Evolutionary conservation across 1,140 invertebrate species (phyloP), one percentile per base, ranked within the genome.

Genomic region (Metopolophium dirhodum): DNA sequence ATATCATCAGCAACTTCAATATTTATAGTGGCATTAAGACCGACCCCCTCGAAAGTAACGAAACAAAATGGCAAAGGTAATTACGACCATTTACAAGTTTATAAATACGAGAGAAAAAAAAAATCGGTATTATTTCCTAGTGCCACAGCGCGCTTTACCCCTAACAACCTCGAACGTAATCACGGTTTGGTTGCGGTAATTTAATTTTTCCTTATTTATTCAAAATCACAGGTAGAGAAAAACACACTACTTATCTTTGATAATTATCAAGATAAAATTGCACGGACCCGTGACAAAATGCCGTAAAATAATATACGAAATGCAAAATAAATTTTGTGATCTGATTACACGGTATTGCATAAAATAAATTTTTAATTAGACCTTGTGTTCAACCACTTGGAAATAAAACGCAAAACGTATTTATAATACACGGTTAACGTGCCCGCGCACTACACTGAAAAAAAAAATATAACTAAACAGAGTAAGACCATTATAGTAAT

Each of bases 311-410:
- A 68, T 68, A 45, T 90, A 61, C n/a, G 37, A 68, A 61, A 68
- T 30, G 89, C 54, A 68, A 89, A 90, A 90, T 90, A 90, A 68
- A 90, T 90, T 90, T 90, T 90, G 54, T 45, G 57, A 90, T 90
- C 89, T 68, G 88, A 89, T 89, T 89, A 89, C 85, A 26, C 20
- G 35, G 51, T 89, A 89, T 89, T 89, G 89, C 57, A 68, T 68
- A 90, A 90, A 90, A 90, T 90, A 61, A 89, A 68, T 90, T 90
- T 90, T 90, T 90, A 90, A 90, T 90, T 90, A 90, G 49, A 57
- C 88, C 88, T 88, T 88, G 47, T 41, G 88, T 57, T 54, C 88
- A 54, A 89, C 88, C 49, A 54, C 49, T 89, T n/a, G 88, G 35
- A 57, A 57, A 89, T 57, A 41, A 77, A 89, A 57, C 35, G 35